Percentiles rank a stretch among this genome's conserved stretches.
Conservation (phyloP, 1,140 invertebrate genomes). For the Cherax destructor region DNA sequence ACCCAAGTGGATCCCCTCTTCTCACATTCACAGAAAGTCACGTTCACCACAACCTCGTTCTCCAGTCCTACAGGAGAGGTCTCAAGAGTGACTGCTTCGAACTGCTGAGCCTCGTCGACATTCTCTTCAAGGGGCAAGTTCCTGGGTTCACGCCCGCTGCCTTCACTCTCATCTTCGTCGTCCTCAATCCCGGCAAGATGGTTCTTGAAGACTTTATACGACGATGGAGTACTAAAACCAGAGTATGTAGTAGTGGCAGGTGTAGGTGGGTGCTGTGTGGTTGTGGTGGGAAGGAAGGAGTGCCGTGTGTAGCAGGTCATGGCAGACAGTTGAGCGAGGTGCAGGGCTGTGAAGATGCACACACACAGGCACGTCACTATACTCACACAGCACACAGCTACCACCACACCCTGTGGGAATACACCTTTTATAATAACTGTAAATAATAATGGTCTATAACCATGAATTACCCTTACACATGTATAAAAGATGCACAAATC, state of each 20-base stretch:
- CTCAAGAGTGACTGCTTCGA: slow-evolving; percentile 46
- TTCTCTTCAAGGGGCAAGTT: neutral
- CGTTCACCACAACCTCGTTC: slow-evolving; percentile 39
- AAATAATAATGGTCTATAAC: neutral
- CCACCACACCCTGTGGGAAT: slow-evolving; percentile 75
- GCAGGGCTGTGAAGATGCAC: slow-evolving; percentile 76
- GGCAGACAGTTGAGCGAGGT: slow-evolving; percentile 76
- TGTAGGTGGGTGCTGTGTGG: slow-evolving; percentile 70
- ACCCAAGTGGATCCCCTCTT: slow-evolving; percentile 69
- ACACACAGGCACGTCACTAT: slow-evolving; percentile 76
- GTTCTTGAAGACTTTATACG: neutral
- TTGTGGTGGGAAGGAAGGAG: slow-evolving; percentile 73
- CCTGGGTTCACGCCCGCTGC: slow-evolving; percentile 17
- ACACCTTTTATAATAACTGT: neutral
- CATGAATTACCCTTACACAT: neutral
- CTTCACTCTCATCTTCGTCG: slow-evolving; percentile 60
- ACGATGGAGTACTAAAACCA: neutral
- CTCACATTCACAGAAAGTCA: slow-evolving; percentile 62
- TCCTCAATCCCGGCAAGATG: slow-evolving; percentile 39
- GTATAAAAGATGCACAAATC: neutral
- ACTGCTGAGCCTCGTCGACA: slow-evolving; percentile 30
- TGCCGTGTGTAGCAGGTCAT: slow-evolving; percentile 76
- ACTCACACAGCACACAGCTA: slow-evolving; percentile 75
- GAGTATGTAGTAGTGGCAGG: neutral
- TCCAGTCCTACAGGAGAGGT: slow-evolving; percentile 18